These are phyloP conservation scores for Oscarella lobularis DNA, from an alignment of 37 sponge, comb jelly and placozoan species.

Conservation along the genomic window DNA sequence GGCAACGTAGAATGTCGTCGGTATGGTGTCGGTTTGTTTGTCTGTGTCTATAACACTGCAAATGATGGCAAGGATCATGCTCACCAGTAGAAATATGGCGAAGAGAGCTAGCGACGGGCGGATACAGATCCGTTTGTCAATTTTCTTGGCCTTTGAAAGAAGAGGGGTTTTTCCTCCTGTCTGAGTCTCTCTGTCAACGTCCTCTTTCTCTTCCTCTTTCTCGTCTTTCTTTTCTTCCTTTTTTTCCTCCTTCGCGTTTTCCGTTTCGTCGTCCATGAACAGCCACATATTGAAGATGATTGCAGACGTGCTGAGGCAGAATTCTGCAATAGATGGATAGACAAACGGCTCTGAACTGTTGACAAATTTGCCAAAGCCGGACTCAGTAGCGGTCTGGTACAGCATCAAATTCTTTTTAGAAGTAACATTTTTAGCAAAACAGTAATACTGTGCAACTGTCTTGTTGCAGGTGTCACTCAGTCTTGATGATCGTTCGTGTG, in stretches of 20 bases:
- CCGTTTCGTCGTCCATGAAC: background rate
- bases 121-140: background rate
- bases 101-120: background rate
- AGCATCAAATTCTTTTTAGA: too few relatives aligned
- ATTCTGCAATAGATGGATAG: background rate
- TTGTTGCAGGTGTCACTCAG: background rate
- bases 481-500: background rate
- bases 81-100: too few relatives aligned
- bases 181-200: too few relatives aligned
- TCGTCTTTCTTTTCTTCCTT: too few relatives aligned
- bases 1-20: background rate
- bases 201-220: too few relatives aligned
- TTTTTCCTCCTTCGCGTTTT: background rate
- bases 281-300: background rate
- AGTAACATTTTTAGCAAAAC: background rate
- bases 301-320: background rate
- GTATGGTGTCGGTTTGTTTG: too few relatives aligned
- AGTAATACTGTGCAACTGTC: background rate
- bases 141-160: background rate
- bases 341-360: background rate
- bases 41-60: too few relatives aligned
- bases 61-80: background rate
- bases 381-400: too few relatives aligned
- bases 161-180: too few relatives aligned
- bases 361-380: background rate